These are phyloP conservation scores for Halcyon leucocephala DNA, from an alignment of 2,797 vertebrate genomes.

Conservation along the genomic window DNA sequence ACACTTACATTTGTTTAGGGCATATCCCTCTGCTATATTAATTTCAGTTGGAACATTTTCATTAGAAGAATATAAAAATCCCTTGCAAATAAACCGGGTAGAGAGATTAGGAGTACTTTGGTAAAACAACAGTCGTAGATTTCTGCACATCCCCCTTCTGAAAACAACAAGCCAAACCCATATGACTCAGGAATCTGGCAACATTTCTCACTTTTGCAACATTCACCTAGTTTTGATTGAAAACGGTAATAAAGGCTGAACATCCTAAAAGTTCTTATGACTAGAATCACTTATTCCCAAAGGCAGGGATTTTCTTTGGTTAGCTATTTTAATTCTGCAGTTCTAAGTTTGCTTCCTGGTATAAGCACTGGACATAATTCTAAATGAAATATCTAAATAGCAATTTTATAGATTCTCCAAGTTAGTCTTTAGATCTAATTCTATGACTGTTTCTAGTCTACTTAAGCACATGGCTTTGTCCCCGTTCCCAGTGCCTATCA, in stretches of 20 bases:
- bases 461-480: not conserved
- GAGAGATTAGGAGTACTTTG: not conserved
- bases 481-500: not conserved
- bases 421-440: not conserved
- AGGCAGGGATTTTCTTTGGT: not conserved
- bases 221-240: not conserved
- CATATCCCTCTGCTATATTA: not conserved
- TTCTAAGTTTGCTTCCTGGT: not conserved
- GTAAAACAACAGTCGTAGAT: not conserved
- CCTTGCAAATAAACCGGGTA: not conserved
- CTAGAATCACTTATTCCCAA: not conserved
- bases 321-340: not conserved
- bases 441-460: not conserved
- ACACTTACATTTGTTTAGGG: not conserved
- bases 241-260: not conserved
- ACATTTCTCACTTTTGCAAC: not conserved
- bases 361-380: not conserved
- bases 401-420: not conserved
- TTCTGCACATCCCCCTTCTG: not conserved
- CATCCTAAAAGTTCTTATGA: not conserved
- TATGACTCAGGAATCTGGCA: not conserved
- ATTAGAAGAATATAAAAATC: not conserved
- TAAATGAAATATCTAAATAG: not conserved
- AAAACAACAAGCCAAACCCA: not conserved
- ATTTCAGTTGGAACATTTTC: not conserved